These are phyloP conservation scores for Indri indri DNA, from an alignment of 2,113 vertebrate genomes.

Conservation along the genomic window DNA sequence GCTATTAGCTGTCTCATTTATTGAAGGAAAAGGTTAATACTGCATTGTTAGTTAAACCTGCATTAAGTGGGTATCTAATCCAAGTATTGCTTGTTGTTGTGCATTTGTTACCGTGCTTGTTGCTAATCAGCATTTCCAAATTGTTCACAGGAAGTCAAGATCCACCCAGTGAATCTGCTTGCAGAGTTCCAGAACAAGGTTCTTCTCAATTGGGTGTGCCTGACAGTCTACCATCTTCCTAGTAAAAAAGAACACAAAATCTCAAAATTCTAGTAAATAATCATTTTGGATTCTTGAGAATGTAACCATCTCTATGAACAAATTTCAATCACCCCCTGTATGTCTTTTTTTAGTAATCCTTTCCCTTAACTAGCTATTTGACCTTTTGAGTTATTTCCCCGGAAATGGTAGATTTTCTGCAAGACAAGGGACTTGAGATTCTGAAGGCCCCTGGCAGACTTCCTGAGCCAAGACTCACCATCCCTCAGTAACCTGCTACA, in stretches of 20 bases:
- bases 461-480: too few species aligned
- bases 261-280: not conserved
- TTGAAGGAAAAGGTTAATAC: not conserved
- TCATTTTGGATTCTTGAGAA: not conserved
- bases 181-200: not conserved
- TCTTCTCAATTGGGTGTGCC: not conserved
- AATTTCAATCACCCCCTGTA: too few species aligned
- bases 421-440: too few species aligned
- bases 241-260: not conserved
- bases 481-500: too few species aligned
- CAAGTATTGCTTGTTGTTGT: slow-evolving; percentile 4
- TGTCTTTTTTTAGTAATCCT: too few species aligned
- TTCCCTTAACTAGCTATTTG: too few species aligned
- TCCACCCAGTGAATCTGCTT: not conserved
- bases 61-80: not conserved
- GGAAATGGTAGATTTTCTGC: too few species aligned
- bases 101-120: not conserved
- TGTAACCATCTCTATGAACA: too few species aligned
- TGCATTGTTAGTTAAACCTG: slow-evolving; percentile 9
- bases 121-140: slow-evolving; percentile 8
- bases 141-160: not conserved
- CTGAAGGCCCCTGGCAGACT: too few species aligned
- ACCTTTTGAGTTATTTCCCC: too few species aligned
- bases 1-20: not conserved
- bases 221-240: not conserved